Conservation (phyloP, 2,797 vertebrate species). For the Lacerta agilis region DNA sequence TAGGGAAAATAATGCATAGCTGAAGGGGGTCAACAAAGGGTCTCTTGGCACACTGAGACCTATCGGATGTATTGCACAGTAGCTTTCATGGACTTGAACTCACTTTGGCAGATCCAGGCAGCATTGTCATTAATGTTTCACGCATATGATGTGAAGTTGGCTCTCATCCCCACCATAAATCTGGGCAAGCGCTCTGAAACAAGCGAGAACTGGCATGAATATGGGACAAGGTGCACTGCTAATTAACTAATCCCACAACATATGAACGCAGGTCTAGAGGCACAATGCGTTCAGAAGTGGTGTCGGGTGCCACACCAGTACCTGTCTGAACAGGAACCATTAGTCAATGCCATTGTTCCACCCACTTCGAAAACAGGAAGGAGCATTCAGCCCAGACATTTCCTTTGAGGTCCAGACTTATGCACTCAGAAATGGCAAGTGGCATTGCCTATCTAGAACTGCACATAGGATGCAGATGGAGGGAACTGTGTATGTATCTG, state of each 20-base stretch:
- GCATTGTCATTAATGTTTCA: background rate
- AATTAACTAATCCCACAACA: background rate
- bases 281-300: background rate
- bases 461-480: background rate
- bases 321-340: slow-evolving; percentile 28
- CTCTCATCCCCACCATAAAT: background rate
- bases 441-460: background rate
- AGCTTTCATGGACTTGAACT: background rate
- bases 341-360: background rate
- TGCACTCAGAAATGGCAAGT: background rate
- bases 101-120: background rate
- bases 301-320: background rate
- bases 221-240: background rate
- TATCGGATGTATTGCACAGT: background rate
- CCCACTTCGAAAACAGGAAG: background rate
- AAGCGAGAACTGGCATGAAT: background rate
- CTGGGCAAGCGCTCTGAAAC: background rate
- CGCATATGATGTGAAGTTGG: background rate
- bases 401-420: background rate
- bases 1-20: too few species aligned
- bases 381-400: background rate
- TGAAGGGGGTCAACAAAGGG: background rate
- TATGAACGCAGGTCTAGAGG: background rate
- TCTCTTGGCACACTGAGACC: background rate
- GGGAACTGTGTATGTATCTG: background rate